These are phyloP conservation scores for Gymnothorax javanicus DNA, from an alignment of 2,797 vertebrate species.

Conservation along the genomic window DNA sequence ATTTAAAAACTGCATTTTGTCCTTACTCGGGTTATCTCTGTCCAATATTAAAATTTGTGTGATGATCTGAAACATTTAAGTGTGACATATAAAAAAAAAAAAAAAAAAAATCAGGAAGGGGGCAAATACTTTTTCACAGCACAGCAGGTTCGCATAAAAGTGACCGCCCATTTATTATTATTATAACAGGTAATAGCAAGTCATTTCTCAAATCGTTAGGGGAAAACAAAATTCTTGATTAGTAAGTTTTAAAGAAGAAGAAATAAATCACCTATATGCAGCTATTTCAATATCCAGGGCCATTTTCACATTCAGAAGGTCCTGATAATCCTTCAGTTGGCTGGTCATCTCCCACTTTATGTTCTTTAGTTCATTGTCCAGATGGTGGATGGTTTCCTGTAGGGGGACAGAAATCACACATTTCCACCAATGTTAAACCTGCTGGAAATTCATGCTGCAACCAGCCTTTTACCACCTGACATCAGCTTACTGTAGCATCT, in stretches of 20 bases:
- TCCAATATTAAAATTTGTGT: too few species aligned
- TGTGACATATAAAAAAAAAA: too few species aligned
- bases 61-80: too few species aligned
- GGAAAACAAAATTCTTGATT: not conserved
- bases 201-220: not conserved
- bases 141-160: too few species aligned
- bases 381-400: constrained; percentile 88
- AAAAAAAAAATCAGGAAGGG: too few species aligned
- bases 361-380: constrained; percentile 86
- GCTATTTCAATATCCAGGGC: constrained; percentile 94
- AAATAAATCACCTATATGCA: constrained; percentile 83
- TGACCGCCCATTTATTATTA: too few species aligned
- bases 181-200: not conserved
- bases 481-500: too few species aligned
- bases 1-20: too few species aligned
- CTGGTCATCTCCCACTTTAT: constrained; percentile 96
- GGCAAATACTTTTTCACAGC: too few species aligned
- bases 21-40: too few species aligned
- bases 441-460: too few species aligned
- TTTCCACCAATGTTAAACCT: not conserved
- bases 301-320: constrained; percentile 96
- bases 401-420: constrained; percentile 32
- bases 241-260: not conserved
- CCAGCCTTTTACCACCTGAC: too few species aligned
- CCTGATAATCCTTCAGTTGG: constrained; percentile 92